These are phyloP conservation scores for Tinea trinotella DNA, from an alignment of 2,888 invertebrate genomes.

Conservation along the genomic window DNA sequence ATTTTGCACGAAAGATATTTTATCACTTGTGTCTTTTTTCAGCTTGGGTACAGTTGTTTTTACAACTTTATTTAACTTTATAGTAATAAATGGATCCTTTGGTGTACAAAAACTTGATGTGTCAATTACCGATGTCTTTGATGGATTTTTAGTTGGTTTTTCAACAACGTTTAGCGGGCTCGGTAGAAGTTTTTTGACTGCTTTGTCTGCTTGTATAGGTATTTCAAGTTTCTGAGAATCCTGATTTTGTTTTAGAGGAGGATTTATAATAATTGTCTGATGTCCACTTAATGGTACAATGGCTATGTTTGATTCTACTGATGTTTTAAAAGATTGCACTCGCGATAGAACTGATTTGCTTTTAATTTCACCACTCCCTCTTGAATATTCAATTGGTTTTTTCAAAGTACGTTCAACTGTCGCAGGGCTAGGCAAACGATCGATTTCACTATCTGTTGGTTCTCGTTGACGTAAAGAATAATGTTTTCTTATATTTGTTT, in stretches of 20 bases:
- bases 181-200: slow-evolving; percentile 19
- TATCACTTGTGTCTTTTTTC: slow-evolving; percentile 49
- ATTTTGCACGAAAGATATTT: slow-evolving; percentile 41
- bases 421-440: slow-evolving; percentile 54
- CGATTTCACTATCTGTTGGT: slow-evolving; percentile 47
- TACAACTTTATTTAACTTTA: slow-evolving; percentile 61
- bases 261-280: slow-evolving; percentile 67
- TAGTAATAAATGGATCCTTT: slow-evolving; percentile 60
- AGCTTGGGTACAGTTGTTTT: slow-evolving; percentile 59
- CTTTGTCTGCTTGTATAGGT: slow-evolving; percentile 17
- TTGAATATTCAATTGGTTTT: slow-evolving; percentile 30
- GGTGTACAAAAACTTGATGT: slow-evolving; percentile 45
- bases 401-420: slow-evolving; percentile 38
- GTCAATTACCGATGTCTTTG: slow-evolving; percentile 30
- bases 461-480: slow-evolving; percentile 65
- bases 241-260: slow-evolving; percentile 41
- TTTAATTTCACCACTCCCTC: slow-evolving; percentile 31
- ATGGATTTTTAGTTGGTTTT: neutral
- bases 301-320: slow-evolving; percentile 59
- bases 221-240: slow-evolving; percentile 22
- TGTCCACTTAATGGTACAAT: slow-evolving; percentile 65
- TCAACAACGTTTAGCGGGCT: neutral
- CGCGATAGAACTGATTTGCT: slow-evolving; percentile 45
- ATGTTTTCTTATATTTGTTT: slow-evolving; percentile 54
- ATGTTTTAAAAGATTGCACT: slow-evolving; percentile 63